Percentiles rank a stretch among this genome's conserved stretches.
Evolutionary conservation across 2,113 vertebrate species (phyloP).

Genomic region (Scalopus aquaticus): DNA sequence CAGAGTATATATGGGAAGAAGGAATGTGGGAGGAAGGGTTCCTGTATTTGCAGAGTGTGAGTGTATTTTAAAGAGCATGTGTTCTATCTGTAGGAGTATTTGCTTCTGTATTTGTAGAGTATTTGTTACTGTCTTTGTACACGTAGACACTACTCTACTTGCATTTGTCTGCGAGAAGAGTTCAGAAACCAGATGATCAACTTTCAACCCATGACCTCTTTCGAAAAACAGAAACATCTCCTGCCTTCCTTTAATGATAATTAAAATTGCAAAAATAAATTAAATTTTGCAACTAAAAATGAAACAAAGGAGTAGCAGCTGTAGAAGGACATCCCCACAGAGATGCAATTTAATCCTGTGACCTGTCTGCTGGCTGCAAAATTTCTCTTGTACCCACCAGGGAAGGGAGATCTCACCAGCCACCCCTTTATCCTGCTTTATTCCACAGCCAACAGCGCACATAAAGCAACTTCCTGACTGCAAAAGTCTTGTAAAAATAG

Average conservation of each 20-base stretch:
- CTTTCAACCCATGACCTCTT: neutral
- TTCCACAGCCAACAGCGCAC: neutral
- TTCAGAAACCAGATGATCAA: neutral
- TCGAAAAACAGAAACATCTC: neutral
- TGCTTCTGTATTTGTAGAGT: neutral
- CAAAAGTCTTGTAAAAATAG: neutral
- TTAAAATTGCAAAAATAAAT: neutral
- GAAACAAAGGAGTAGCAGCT: neutral
- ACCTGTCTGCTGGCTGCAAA: neutral
- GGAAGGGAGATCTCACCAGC: neutral
- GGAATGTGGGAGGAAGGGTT: no score
- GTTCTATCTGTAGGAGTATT: no score
- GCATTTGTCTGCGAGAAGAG: neutral
- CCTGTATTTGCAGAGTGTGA: no score
- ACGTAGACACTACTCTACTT: no score
- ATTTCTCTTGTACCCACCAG: neutral
- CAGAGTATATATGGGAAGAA: no score
- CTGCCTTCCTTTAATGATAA: neutral
- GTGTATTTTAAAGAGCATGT: no score
- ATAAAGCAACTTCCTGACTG: neutral
- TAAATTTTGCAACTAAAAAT: neutral
- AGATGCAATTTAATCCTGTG: neutral
- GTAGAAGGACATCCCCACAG: neutral
- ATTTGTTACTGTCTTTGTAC: no score
- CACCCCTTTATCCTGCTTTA: neutral